phyloP scores from a whole-genome alignment of 2,113 vertebrate species.

The Uria aalge region DNA sequence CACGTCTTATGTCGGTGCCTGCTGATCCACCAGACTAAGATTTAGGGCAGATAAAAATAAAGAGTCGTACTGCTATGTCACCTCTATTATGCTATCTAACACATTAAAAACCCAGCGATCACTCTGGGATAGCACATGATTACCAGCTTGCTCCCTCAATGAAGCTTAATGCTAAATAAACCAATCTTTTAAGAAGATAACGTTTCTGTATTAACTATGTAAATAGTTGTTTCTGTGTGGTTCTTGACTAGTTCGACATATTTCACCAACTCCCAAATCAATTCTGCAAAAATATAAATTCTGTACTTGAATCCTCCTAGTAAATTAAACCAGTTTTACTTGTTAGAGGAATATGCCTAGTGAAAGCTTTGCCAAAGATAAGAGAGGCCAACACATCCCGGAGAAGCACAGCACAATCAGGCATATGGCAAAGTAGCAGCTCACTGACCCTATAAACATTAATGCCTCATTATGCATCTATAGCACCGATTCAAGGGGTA shows the following conservation, averaged over 20 bases:
- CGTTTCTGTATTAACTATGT: background rate
- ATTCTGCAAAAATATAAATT: background rate
- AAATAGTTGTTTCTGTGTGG: background rate
- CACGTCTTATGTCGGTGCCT: background rate
- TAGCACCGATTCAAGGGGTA: background rate
- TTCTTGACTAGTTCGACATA: background rate
- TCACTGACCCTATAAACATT: background rate
- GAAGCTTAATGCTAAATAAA: background rate
- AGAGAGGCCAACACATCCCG: background rate
- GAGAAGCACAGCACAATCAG: background rate
- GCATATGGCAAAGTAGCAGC: background rate
- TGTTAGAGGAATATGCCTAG: background rate
- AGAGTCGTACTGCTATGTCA: background rate
- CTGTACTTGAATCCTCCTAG: background rate
- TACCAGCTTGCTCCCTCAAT: background rate
- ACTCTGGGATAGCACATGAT: background rate
- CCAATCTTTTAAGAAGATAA: background rate
- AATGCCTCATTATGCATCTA: background rate
- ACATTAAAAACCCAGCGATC: background rate
- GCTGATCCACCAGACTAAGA: background rate
- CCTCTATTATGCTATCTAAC: background rate
- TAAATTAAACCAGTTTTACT: background rate
- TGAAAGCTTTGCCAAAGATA: background rate
- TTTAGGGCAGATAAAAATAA: background rate
- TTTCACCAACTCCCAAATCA: background rate